phyloP scores from a whole-genome alignment of 2,113 vertebrate species.

The Lepus americanus region DNA sequence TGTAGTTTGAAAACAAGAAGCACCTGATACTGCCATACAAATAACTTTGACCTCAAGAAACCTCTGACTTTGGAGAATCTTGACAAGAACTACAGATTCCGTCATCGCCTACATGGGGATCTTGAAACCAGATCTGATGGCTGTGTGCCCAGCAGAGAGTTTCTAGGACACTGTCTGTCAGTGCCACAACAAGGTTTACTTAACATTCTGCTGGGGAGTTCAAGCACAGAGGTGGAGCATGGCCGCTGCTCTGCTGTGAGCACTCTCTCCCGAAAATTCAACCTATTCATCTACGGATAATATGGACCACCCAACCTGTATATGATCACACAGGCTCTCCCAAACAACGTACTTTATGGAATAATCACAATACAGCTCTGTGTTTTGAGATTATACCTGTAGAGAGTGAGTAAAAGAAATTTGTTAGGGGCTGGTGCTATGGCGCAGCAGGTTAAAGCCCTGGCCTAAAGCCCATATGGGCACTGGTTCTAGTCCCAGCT shows the following conservation, averaged over 20 bases:
- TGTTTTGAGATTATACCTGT: not conserved
- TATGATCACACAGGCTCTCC: not conserved
- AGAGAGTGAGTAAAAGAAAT: not conserved
- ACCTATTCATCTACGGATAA: too few species aligned
- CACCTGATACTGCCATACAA: not conserved
- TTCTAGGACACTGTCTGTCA: not conserved
- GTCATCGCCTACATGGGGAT: not conserved
- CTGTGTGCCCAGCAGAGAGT: not conserved
- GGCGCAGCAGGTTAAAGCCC: too few species aligned
- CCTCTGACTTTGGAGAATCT: not conserved
- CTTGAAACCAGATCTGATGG: not conserved
- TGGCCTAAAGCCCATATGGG: too few species aligned
- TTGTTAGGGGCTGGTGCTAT: not conserved
- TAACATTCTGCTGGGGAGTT: not conserved
- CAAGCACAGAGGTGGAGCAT: not conserved
- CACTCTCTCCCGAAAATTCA: not conserved
- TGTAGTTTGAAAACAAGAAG: not conserved
- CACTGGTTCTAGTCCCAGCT: too few species aligned
- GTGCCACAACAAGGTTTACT: not conserved
- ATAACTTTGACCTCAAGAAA: conserved; percentile 22
- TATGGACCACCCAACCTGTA: not conserved
- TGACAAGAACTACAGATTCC: not conserved
- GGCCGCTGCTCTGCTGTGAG: not conserved
- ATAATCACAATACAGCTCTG: not conserved
- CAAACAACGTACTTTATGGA: not conserved